Evolutionary conservation across 2,113 vertebrate species (phyloP).

Genomic region (Pseudopipra pipra): DNA sequence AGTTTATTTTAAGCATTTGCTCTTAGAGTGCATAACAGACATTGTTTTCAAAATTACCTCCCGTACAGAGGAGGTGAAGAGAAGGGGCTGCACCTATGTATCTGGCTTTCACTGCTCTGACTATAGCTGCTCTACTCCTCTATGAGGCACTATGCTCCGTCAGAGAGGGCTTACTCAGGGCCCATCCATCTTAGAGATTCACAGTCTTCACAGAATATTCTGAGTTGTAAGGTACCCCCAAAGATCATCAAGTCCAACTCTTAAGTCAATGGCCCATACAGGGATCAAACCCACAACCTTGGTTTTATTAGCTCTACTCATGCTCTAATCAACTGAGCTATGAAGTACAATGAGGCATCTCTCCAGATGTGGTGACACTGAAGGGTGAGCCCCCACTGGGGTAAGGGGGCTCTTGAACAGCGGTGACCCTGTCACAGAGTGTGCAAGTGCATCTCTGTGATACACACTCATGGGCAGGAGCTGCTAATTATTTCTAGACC

Average conservation of each 20-base stretch:
- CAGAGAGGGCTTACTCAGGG: neutral
- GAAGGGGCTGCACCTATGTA: neutral
- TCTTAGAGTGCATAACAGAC: neutral
- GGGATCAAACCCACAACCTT: neutral
- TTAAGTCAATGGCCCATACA: neutral
- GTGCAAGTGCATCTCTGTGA: neutral
- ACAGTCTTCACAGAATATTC: neutral
- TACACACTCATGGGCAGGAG: neutral
- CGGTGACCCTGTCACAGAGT: neutral
- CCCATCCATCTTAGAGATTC: neutral
- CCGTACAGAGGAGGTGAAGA: neutral
- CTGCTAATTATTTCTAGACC: neutral
- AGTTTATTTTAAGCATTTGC: neutral
- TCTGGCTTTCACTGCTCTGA: neutral
- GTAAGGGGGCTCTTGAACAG: neutral
- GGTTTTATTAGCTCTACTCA: neutral
- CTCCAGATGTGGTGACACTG: neutral
- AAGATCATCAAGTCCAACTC: neutral
- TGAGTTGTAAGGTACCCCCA: neutral
- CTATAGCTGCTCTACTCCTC: neutral
- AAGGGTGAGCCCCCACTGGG: neutral
- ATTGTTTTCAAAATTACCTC: neutral
- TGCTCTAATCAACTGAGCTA: neutral
- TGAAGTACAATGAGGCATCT: neutral
- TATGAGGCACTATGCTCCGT: neutral